A percentile compares a stretch with the other conserved stretches of the same genome.
Evolutionary conservation across 1,140 invertebrate genomes (phyloP).

Genomic region (Cydia strobilella): DNA sequence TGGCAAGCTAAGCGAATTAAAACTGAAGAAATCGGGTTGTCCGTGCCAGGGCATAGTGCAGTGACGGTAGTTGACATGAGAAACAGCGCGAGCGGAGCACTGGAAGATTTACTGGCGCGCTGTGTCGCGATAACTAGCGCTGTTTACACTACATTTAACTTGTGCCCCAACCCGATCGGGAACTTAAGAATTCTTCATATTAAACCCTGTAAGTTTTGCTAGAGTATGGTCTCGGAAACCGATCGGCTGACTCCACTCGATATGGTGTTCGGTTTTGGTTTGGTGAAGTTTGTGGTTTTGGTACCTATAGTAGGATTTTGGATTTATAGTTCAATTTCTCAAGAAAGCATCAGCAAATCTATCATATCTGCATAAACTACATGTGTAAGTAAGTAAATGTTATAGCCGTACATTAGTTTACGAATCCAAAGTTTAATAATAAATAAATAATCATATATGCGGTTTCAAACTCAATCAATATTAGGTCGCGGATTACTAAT

Average conservation of each 20-base stretch:
- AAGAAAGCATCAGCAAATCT: no score
- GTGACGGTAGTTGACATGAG: slow-evolving; percentile 56
- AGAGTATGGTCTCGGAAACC: background rate
- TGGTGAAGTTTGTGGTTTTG: background rate
- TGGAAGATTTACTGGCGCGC: slow-evolving; percentile 62
- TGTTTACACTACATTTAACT: slow-evolving; percentile 78
- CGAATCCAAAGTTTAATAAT: no score
- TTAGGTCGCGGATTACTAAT: no score
- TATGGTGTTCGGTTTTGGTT: background rate
- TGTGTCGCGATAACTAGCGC: slow-evolving; percentile 67
- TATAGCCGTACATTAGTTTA: no score
- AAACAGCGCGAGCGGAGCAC: slow-evolving; percentile 51
- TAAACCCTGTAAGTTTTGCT: background rate
- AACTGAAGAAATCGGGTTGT: slow-evolving; percentile 29
- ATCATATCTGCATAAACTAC: no score
- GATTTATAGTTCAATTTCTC: no score
- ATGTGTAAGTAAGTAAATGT: no score
- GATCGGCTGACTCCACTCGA: background rate
- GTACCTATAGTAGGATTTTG: background rate
- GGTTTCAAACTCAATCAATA: no score
- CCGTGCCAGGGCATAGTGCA: slow-evolving; percentile 35
- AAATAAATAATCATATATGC: no score
- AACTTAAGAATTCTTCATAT: slow-evolving; percentile 32
- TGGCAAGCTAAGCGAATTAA: slow-evolving; percentile 31
- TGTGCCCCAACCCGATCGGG: slow-evolving; percentile 53